Percentiles rank a stretch among this genome's conserved stretches.
Conservation (phyloP, 35 echinoderm and acorn worm species). For the Diadema setosum region DNA sequence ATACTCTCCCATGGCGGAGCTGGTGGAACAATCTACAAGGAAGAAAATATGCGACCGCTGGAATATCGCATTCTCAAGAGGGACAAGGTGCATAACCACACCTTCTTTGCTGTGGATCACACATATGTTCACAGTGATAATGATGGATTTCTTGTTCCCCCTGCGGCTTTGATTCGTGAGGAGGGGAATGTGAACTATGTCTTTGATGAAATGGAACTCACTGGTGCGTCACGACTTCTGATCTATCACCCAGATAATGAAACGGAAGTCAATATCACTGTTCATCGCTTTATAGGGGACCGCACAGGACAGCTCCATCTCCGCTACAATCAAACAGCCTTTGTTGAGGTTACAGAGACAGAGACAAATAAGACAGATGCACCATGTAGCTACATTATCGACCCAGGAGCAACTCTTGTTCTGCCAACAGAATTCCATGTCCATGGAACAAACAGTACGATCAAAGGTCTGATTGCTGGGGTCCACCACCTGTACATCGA, state of each 20-base stretch:
- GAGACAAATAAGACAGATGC: conserved; percentile 80
- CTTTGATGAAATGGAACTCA: conserved; percentile 91
- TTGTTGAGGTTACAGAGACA: conserved; percentile 73
- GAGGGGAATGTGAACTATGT: conserved; percentile 50
- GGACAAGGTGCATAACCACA: conserved; percentile 71
- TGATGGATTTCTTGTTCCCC: conserved; percentile 61
- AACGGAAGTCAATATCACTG: conserved; percentile 68
- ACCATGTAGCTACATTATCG: conserved; percentile 77
- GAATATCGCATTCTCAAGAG: conserved; percentile 82
- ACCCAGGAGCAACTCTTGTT: conserved; percentile 47
- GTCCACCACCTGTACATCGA: conserved; percentile 90
- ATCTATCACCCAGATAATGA: conserved; percentile 83
- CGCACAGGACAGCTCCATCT: conserved; percentile 79
- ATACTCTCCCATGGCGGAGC: conserved; percentile 71
- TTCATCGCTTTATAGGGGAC: conserved; percentile 83
- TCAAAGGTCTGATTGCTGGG: conserved; percentile 69
- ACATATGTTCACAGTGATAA: conserved; percentile 84
- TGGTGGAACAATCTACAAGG: conserved; percentile 79
- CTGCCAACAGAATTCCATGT: conserved; percentile 86
- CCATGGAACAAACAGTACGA: conserved; percentile 82
- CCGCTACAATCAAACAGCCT: conserved; percentile 69
- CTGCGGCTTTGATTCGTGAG: conserved; percentile 82
- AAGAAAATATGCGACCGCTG: conserved; percentile 75
- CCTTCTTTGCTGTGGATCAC: conserved; percentile 80
- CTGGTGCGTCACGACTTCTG: conserved; percentile 67